Percentiles rank a stretch among this genome's conserved stretches.
phyloP scores from a whole-genome alignment of 2,888 invertebrate species.

The Smittia aterrima region DNA sequence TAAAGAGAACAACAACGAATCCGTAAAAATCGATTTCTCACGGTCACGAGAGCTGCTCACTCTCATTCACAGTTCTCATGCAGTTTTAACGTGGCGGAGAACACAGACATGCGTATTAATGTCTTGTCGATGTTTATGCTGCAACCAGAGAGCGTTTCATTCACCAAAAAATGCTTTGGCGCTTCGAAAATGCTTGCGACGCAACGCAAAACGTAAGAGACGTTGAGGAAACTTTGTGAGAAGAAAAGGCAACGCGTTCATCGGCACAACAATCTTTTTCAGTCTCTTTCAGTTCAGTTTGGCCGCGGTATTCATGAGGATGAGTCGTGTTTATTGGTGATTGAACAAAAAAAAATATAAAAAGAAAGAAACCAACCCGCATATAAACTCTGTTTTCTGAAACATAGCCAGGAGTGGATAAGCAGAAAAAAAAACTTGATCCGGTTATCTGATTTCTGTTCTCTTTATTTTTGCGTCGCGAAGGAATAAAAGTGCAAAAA shows the following conservation, averaged over 20 bases:
- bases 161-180: not conserved
- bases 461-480: not conserved
- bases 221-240: not conserved
- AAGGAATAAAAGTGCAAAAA: slow-evolving; percentile 17
- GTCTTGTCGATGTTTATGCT: not conserved
- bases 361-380: not conserved
- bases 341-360: slow-evolving; percentile 7
- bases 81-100: not conserved
- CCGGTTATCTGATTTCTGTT: slow-evolving; percentile 11
- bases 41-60: slow-evolving; percentile 16
- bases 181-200: not conserved
- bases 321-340: slow-evolving; percentile 24
- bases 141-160: not conserved
- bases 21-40: slow-evolving; percentile 14
- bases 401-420: slow-evolving; percentile 2
- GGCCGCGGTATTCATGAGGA: slow-evolving; percentile 14
- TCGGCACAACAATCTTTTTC: slow-evolving; percentile 6
- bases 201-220: not conserved
- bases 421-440: slow-evolving; percentile 13
- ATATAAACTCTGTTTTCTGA: slow-evolving; percentile 9
- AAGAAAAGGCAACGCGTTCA: not conserved
- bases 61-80: not conserved
- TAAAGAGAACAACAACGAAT: not conserved
- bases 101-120: not conserved
- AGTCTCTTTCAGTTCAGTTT: slow-evolving; percentile 18